Base-by-base conservation (phyloP, 2,888 invertebrate genomes). In the Nasonia oneida region DNA sequence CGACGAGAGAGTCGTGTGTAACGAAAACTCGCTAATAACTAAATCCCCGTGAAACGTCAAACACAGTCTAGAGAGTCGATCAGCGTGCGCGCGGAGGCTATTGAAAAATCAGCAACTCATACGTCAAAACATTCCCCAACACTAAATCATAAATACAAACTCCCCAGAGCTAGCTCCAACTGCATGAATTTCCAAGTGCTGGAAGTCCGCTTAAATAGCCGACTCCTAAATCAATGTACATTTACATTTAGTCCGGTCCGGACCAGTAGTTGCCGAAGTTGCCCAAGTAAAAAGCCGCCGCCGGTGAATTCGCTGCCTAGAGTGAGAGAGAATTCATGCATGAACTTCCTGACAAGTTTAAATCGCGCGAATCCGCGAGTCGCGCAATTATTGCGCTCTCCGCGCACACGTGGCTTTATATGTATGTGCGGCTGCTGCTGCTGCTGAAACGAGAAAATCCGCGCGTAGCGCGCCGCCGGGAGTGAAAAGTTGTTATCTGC, bases 331-430 rank as follows among this genome's bases (percentile, higher is more conserved):
- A 90, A 91, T 92, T 92, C 92, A 91, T 92, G 92, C 92, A 91
- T 92, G 92, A 92, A 91, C 92, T 93, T 93, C 53, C 92, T 92
- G 92, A 91, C 91, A 92, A 93, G 92, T 92, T 93, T 93, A 92
- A 92, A 92, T 91, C 91, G 90, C 90, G 91, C 90, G 90, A 92
- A 80, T 78, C 91, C 91, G 91, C 81, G 79, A 42, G 61, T 64
- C 71, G 73, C 53, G 76, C 75, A 76, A 82, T 82, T 82, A 82
- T 75, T 76, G 47, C 61, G 50, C 53, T 50, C 53, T 50, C 29
- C 29, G 29, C 33, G 12, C 67, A 76, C 57, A 29, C 61, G 39
- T 78, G 29, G 33, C 50, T 74, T 12, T 39, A 73, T 29, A n/a
- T 71, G 12, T 53, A 57, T 15, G 50, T 18, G 77, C 33, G 57